Conservation (phyloP, 2,888 invertebrate species). For the Scaptomyza tumidula region DNA sequence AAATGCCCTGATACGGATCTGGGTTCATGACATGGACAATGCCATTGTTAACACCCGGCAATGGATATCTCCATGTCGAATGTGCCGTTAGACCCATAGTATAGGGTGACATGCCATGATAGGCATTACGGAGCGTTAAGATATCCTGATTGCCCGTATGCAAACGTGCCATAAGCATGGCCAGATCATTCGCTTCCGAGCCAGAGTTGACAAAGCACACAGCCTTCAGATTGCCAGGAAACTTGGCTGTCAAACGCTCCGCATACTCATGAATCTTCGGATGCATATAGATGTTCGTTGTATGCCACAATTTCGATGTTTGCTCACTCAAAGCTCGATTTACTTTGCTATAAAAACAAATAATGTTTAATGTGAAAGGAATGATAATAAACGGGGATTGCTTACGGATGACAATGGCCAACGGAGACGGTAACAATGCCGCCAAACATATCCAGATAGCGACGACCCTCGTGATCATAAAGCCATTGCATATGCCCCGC, state of each 20-base stretch:
- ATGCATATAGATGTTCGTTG: constrained; percentile 96
- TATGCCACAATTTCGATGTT: constrained; percentile 93
- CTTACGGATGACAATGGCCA: constrained; percentile 99
- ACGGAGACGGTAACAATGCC: constrained; percentile 99
- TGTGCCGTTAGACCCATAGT: constrained; percentile 93
- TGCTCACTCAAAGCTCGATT: constrained; percentile 92
- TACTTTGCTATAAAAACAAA: constrained; percentile 89
- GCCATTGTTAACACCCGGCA: constrained; percentile 89
- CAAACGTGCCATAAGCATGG: constrained; percentile 93
- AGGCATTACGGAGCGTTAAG: constrained; percentile 93
- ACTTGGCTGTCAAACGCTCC: constrained; percentile 90
- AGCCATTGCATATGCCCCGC: constrained; percentile 97
- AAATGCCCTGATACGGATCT: constrained; percentile 95
- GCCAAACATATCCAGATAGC: constrained; percentile 97
- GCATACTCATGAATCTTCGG: constrained; percentile 96
- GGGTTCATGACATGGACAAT: constrained; percentile 95
- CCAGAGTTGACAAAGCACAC: constrained; percentile 98
- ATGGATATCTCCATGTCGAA: constrained; percentile 91
- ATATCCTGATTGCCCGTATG: constrained; percentile 94
- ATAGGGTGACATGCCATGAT: constrained; percentile 96
- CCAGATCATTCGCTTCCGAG: constrained; percentile 98
- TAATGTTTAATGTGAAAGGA: background rate
- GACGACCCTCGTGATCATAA: constrained; percentile 92
- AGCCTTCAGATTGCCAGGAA: constrained; percentile 95
- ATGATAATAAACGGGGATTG: constrained; percentile 51